phyloP scores from a whole-genome alignment of 1,140 invertebrate genomes.

The Antheraea mylitta region DNA sequence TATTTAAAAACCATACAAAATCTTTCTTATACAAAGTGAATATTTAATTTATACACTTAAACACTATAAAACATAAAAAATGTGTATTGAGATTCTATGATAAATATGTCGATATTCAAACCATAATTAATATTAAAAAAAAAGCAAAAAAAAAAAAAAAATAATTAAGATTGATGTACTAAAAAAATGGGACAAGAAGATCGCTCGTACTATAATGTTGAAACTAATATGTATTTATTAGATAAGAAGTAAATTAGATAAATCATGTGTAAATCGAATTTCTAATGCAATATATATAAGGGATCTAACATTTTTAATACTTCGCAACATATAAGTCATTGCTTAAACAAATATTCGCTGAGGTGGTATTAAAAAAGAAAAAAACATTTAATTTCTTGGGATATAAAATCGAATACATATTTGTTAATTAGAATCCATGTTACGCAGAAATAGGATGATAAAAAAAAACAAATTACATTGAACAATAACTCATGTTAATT shows the following conservation, averaged over 20 bases:
- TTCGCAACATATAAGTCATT: too few species aligned
- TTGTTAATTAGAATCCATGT: not conserved
- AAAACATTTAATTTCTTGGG: too few species aligned
- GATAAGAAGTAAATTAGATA: too few species aligned
- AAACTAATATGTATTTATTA: too few species aligned
- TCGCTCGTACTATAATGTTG: too few species aligned
- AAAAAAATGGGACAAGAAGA: too few species aligned
- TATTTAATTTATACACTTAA: constrained; percentile 13
- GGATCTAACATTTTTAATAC: too few species aligned
- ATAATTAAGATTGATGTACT: not conserved
- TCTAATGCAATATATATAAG: too few species aligned
- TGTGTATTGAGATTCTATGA: constrained; percentile 8
- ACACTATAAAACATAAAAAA: constrained; percentile 16
- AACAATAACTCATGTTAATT: not conserved
- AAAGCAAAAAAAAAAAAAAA: not conserved
- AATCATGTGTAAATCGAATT: too few species aligned
- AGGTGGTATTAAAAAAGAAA: too few species aligned
- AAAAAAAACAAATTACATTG: not conserved
- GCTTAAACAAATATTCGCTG: too few species aligned
- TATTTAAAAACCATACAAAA: constrained; percentile 24
- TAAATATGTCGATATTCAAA: not conserved
- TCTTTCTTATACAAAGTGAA: constrained; percentile 1
- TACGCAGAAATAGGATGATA: not conserved
- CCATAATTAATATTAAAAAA: not conserved
- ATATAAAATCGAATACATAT: too few species aligned